These are phyloP conservation scores for Brachyhypopomus gauderio DNA, from an alignment of 2,113 vertebrate species.

Conservation along the genomic window DNA sequence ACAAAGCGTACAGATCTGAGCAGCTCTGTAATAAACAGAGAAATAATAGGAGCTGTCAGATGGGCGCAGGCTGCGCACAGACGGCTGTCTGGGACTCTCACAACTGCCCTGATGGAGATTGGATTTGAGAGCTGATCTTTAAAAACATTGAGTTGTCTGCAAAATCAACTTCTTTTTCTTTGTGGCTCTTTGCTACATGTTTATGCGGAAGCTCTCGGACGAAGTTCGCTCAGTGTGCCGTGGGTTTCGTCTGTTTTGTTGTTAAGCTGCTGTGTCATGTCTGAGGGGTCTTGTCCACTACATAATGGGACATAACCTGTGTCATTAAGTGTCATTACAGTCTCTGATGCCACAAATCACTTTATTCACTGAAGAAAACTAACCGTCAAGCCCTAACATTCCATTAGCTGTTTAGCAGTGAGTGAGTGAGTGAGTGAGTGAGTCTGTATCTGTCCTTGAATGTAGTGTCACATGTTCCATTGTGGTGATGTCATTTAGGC, in stretches of 20 bases:
- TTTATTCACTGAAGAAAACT: not conserved
- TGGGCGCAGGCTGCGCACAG: conserved; percentile 42
- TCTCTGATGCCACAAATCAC: not conserved
- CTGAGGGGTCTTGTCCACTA: not conserved
- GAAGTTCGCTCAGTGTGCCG: conserved; percentile 10
- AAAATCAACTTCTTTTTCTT: conserved; percentile 54
- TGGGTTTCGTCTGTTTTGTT: conserved; percentile 2
- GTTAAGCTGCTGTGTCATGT: conserved; percentile 5
- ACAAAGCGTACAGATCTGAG: conserved; percentile 61
- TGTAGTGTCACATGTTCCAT: not conserved
- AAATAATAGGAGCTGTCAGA: conserved; percentile 67
- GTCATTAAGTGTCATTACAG: not conserved
- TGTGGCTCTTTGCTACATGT: conserved; percentile 28
- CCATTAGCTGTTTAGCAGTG: not conserved
- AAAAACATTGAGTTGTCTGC: conserved; percentile 59
- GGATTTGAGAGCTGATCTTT: conserved; percentile 62
- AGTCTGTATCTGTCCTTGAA: not conserved
- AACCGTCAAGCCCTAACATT: not conserved
- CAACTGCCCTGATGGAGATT: conserved; percentile 65
- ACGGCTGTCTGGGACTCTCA: conserved; percentile 52
- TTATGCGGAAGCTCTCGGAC: conserved; percentile 21
- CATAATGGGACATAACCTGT: not conserved
- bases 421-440: not conserved
- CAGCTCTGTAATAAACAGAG: conserved; percentile 62
- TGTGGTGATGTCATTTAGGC: conserved; percentile 75